Conservation (phyloP, 2,113 vertebrate genomes). For the Oceanodroma tethys region DNA sequence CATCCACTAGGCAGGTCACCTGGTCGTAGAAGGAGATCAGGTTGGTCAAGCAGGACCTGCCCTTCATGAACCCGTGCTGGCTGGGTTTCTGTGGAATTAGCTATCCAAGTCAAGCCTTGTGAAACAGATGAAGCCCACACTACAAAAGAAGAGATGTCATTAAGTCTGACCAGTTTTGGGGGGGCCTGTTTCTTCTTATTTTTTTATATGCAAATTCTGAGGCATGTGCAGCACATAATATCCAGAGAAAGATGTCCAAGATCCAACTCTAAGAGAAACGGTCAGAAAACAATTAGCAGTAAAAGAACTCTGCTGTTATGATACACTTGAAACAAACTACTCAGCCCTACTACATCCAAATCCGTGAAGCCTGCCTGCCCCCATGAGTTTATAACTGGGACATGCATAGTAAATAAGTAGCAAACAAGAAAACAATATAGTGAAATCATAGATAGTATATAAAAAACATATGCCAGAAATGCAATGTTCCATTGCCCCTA, state of each 20-base stretch:
- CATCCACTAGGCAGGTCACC: no score
- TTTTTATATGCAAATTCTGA: neutral
- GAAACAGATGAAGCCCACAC: neutral
- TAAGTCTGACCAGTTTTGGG: neutral
- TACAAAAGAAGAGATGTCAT: neutral
- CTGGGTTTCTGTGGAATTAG: neutral
- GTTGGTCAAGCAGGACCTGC: no score
- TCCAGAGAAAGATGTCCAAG: neutral
- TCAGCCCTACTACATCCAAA: neutral
- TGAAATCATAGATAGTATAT: neutral
- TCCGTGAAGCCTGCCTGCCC: neutral
- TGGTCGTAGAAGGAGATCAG: no score
- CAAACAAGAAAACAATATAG: neutral
- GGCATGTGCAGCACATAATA: fast-evolving
- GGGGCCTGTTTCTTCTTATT: neutral
- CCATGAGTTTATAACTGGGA: neutral
- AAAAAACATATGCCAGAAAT: neutral
- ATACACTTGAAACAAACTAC: neutral
- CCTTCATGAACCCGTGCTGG: no score
- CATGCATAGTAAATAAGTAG: neutral
- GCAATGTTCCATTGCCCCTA: neutral
- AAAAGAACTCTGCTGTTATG: neutral
- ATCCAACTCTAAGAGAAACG: neutral
- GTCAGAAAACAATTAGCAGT: neutral
- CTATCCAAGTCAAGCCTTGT: neutral